Conservation (phyloP, 30 jellyfish, hydroid and myxozoan species). For the Turritopsis rubra region DNA sequence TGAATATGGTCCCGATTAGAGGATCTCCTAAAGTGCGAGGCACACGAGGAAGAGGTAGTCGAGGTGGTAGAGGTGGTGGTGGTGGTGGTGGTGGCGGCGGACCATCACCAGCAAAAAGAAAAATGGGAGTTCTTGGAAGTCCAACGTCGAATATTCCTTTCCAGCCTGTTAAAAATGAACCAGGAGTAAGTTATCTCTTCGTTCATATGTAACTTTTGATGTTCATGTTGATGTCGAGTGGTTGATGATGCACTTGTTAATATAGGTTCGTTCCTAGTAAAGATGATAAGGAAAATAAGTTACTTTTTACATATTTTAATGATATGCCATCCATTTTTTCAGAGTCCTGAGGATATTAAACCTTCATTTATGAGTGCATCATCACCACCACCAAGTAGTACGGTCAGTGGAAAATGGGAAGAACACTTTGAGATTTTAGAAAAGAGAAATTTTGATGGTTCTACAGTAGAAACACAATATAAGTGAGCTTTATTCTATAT, state of each 20-base stretch:
- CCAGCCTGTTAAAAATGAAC: not conserved
- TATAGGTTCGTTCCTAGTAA: not conserved
- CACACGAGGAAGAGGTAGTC: constrained; percentile 7
- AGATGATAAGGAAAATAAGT: not conserved
- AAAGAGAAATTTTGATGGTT: constrained; percentile 27
- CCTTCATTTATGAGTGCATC: constrained; percentile 11
- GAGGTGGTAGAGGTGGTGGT: constrained; percentile 8
- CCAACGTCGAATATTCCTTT: not conserved
- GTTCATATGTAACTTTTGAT: not conserved
- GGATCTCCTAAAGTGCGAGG: not conserved
- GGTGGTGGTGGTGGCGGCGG: constrained; percentile 13
- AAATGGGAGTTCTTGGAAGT: constrained; percentile 21
- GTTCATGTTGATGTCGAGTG: not conserved
- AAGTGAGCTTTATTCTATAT: constrained; percentile 4
- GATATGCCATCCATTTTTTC: constrained; percentile 1
- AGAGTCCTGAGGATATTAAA: constrained; percentile 1
- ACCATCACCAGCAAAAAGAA: constrained; percentile 20
- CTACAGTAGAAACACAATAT: constrained; percentile 16
- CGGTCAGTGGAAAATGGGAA: constrained; percentile 24
- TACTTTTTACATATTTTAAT: not conserved
- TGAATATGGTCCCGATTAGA: not conserved
- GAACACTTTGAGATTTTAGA: constrained; percentile 24
- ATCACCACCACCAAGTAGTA: not conserved
- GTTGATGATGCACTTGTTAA: not conserved
- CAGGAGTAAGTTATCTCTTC: not conserved